A percentile compares a stretch with the other conserved stretches of the same genome.
These are phyloP conservation scores for Sisyra terminalis DNA, from an alignment of 2,888 invertebrate genomes.

Conservation along the genomic window DNA sequence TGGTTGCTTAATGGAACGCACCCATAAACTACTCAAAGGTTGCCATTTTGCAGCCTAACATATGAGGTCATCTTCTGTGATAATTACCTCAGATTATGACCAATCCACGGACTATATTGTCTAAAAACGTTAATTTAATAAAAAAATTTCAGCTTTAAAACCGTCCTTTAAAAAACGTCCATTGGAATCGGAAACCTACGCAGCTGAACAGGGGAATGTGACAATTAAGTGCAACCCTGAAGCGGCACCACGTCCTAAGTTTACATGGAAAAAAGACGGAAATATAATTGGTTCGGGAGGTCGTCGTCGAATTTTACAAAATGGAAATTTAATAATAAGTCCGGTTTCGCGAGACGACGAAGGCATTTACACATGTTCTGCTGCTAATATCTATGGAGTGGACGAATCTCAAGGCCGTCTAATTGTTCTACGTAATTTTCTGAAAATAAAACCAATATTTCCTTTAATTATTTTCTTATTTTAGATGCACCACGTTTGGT, in stretches of 20 bases:
- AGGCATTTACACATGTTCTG: slow-evolving; percentile 72
- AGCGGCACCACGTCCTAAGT: slow-evolving; percentile 79
- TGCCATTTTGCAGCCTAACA: too few relatives aligned
- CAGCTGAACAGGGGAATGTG: slow-evolving; percentile 79
- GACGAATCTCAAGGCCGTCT: slow-evolving; percentile 72
- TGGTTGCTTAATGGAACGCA: too few relatives aligned
- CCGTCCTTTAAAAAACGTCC: slow-evolving; percentile 85
- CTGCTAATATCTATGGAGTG: slow-evolving; percentile 70
- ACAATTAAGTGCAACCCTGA: slow-evolving; percentile 86
- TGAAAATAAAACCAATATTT: neutral
- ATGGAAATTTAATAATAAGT: slow-evolving; percentile 72
- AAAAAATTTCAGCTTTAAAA: slow-evolving; percentile 29
- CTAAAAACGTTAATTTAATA: too few relatives aligned
- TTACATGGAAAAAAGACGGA: slow-evolving; percentile 81
- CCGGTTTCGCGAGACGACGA: slow-evolving; percentile 77
- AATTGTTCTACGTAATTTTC: slow-evolving; percentile 43
- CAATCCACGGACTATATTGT: too few relatives aligned
- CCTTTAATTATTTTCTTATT: slow-evolving; percentile 11
- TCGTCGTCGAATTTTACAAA: slow-evolving; percentile 62
- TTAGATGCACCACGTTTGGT: slow-evolving; percentile 56
- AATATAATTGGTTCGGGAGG: slow-evolving; percentile 62
- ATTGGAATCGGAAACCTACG: slow-evolving; percentile 77
- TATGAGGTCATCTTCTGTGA: too few relatives aligned
- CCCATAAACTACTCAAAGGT: too few relatives aligned
- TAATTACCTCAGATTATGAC: too few relatives aligned